Evolutionary conservation across 1,140 invertebrate genomes (phyloP), one percentile per base, ranked within the genome.

Genomic region (Drosophila auraria): DNA sequence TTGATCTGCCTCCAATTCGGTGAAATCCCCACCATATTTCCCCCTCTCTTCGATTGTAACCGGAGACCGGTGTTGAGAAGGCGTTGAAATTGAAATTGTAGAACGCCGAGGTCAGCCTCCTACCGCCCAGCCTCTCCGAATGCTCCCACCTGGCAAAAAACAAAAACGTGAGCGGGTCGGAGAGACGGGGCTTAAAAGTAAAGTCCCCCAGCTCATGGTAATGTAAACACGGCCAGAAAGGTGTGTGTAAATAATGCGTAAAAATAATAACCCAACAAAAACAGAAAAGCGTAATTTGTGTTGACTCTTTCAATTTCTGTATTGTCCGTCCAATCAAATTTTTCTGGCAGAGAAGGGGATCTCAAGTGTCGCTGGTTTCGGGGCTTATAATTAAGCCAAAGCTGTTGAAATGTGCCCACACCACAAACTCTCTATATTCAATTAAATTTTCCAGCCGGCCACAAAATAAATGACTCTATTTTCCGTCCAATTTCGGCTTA

Each of bases 321-420:
- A 74, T 74, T 61, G 71, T 73, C 70, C 70, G 45, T 73, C 71
- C 71, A 74, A 74, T 74, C 69, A 73, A 61, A 50, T 40, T 53
- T 30, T 23, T 30, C 23, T 57, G 61, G 25, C 7, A 42, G 15
- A 20, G 38, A 30, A 23, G 38, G 45, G 47, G 20, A 44, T 45
- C 56, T 74, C 69, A 44, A 74, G 71, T 73, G 70, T 73, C 70
- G 68, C 38, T 20, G 38, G 20, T 40, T 20, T 36, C 20, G 66
- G 45, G 56, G 70, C 69, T 74, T 74, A 74, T 73, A 74, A 74
- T 74, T 74, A 74, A 74, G 71, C 71, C 71, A 73, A 74, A 74
- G 71, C 71, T 74, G 71, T 74, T 74, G 71, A 74, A 74, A 74
- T 74, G 71, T 74, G 71, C 71, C 71, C 71, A 74, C 69, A 73